A percentile compares a stretch with the other conserved stretches of the same genome.
phyloP scores from a whole-genome alignment of 2,797 vertebrate species.

The Coendou prehensilis region DNA sequence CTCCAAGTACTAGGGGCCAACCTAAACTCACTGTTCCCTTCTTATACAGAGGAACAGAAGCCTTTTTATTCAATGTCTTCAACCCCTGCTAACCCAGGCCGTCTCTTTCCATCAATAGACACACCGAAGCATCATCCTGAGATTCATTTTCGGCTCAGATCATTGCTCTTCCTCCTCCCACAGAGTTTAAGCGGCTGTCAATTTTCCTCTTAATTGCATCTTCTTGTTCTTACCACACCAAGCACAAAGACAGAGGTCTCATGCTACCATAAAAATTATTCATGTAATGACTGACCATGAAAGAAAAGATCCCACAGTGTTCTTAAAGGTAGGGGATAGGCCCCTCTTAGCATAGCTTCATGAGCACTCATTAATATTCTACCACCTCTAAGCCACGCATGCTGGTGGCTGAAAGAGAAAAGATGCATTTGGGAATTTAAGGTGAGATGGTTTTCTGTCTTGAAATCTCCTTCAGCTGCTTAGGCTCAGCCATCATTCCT shows the following conservation, averaged over 20 bases:
- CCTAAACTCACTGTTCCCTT: neutral
- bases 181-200: neutral
- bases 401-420: neutral
- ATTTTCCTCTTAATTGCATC: slow-evolving; percentile 42
- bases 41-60: neutral
- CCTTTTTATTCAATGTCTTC: neutral
- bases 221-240: neutral
- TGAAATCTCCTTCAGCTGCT: slow-evolving; percentile 4
- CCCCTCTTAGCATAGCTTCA: neutral
- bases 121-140: neutral
- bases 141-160: neutral
- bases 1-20: neutral
- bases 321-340: neutral
- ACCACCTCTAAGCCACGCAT: neutral
- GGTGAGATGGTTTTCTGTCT: neutral
- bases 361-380: neutral
- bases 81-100: neutral
- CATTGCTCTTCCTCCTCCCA: neutral
- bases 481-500: neutral
- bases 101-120: neutral
- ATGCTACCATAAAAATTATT: slow-evolving; percentile 13
- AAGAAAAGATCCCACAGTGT: neutral
- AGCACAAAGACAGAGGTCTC: slow-evolving; percentile 14
- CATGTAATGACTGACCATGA: neutral
- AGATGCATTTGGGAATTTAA: neutral